Base-by-base conservation (phyloP, 2,888 invertebrate species). In the Eupithecia inturbata region DNA sequence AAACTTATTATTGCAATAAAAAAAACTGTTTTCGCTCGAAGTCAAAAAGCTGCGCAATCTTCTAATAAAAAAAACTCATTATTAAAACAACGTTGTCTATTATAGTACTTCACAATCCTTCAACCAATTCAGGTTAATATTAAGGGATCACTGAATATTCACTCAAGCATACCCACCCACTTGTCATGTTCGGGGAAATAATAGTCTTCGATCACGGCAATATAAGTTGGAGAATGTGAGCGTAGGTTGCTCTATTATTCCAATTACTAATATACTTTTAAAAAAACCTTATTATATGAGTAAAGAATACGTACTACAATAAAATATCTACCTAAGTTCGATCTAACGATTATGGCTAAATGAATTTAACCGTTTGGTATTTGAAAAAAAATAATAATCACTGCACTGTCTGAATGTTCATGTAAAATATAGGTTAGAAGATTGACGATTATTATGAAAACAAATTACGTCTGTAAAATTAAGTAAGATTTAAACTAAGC, bases 71-170 rank as follows among this genome's bases (percentile, higher is more conserved):
- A 57, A 57, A 57, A 26, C 10, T 5, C 53, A 57, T 14, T 26
- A 22, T 14, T 57, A 57, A 57, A 57, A 57, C 26, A 26, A 26
- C 53, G 67, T n/a, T 39, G 70, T 60, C n/a, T n/a, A n/a, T n/a
- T n/a, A 75, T 68, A 67, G 74, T 74, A 57, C 73, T 75, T 73
- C 68, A 72, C 71, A 72, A 77, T 73, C 72, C 66, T 74, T 78
- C 64, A 75, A 74, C 78, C 77, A 79, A 78, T 81, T 80, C 70
- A 76, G 67, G 78, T 78, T 75, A 76, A 67, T 72, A 78, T 81
- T 79, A 70, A 71, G 74, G 79, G 81, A 81, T 81, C 83, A 83
- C 80, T 83, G 81, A 81, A 80, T 82, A 81, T 81, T 81, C 78
- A 79, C 76, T 82, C 79, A 78, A 73, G 81, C 78, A 78, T 78